phyloP scores from a whole-genome alignment of 2,888 invertebrate species.

The Kuschelorhynchus macadamiae region DNA sequence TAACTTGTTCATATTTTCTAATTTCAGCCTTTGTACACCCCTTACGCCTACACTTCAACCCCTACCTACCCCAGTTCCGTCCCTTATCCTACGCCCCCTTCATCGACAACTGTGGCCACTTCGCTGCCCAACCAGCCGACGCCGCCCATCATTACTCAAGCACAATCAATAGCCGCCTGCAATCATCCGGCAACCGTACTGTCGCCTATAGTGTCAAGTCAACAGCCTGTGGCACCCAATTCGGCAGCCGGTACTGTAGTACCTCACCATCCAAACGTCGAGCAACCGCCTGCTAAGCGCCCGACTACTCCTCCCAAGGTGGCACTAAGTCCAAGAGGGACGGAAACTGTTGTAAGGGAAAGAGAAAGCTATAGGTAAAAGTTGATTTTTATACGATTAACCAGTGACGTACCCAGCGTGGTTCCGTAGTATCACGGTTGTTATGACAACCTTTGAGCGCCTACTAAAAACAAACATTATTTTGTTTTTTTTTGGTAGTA shows the following conservation, averaged over 20 bases:
- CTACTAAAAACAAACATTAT: no score
- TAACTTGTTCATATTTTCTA: no score
- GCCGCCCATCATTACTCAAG: slow-evolving; percentile 28
- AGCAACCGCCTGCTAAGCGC: slow-evolving; percentile 24
- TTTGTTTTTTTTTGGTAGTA: no score
- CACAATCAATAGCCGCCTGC: slow-evolving; percentile 20
- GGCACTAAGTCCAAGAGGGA: slow-evolving; percentile 33
- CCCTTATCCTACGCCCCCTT: slow-evolving; percentile 44
- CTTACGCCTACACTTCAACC: slow-evolving; percentile 80
- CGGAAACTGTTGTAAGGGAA: slow-evolving; percentile 71
- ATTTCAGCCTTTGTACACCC: slow-evolving; percentile 82
- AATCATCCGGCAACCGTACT: slow-evolving; percentile 23
- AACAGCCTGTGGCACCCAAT: slow-evolving; percentile 11
- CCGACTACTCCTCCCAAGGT: slow-evolving; percentile 38
- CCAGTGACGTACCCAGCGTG: no score
- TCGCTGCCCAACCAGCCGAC: slow-evolving; percentile 39
- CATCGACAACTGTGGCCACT: slow-evolving; percentile 44
- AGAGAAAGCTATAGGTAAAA: slow-evolving; percentile 87
- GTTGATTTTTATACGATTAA: slow-evolving; percentile 12
- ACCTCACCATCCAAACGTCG: slow-evolving; percentile 21
- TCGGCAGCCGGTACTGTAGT: slow-evolving; percentile 6
- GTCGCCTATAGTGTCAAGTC: slow-evolving; percentile 6
- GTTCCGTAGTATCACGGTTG: not conserved
- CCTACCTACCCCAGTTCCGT: slow-evolving; percentile 60
- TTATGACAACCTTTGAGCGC: no score